Evolutionary conservation across 2,113 vertebrate genomes (phyloP).

Genomic region (Dolichotis patagonum): DNA sequence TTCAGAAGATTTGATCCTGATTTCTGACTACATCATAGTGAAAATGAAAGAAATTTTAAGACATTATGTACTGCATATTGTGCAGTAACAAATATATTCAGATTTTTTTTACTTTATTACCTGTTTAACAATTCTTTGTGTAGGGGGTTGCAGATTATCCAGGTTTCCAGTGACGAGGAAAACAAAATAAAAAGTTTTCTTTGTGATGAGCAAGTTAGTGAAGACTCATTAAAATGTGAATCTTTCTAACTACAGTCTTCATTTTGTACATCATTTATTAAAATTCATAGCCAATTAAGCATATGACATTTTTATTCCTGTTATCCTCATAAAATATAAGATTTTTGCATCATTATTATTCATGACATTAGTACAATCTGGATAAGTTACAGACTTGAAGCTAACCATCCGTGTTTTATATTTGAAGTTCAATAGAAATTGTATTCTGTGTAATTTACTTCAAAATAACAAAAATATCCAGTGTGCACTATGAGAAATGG

Average conservation of each 20-base stretch:
- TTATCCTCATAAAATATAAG: not conserved
- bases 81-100: not conserved
- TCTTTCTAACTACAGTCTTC: not conserved
- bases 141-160: not conserved
- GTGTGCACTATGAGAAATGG: accelerated
- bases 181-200: not conserved
- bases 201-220: not conserved
- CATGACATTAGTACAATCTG: not conserved
- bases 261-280: not conserved
- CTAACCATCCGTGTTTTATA: not conserved
- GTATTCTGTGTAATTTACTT: not conserved
- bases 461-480: not conserved
- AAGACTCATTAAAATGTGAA: not conserved
- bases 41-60: not conserved
- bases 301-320: not conserved
- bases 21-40: not conserved
- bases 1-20: not conserved
- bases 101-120: not conserved
- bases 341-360: not conserved
- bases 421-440: not conserved
- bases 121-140: not conserved
- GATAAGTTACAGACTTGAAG: not conserved
- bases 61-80: not conserved
- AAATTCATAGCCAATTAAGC: not conserved
- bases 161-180: not conserved